Percentiles rank a stretch among this genome's conserved stretches.
Evolutionary conservation across 2,888 invertebrate species (phyloP).

Genomic region (Heteromurus nitidus): DNA sequence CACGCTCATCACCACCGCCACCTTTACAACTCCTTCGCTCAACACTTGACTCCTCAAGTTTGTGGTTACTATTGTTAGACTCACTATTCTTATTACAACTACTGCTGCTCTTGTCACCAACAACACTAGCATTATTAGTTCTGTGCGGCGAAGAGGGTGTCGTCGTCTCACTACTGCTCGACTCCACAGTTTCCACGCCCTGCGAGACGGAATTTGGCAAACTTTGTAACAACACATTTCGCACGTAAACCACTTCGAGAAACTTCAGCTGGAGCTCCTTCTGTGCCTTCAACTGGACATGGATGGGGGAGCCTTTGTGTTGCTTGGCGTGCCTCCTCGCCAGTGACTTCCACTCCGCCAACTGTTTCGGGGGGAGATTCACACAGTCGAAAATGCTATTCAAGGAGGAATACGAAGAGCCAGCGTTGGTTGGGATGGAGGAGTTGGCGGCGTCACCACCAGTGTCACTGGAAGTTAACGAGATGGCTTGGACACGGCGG

Average conservation of each 20-base stretch:
- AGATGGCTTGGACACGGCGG: too few relatives aligned
- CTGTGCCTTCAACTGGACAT: constrained; percentile 18
- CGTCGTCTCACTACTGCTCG: background rate
- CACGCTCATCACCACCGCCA: background rate
- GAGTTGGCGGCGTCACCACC: too few relatives aligned
- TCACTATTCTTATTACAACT: constrained; percentile 28
- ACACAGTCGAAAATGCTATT: background rate
- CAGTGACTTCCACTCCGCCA: constrained; percentile 9
- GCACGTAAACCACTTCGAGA: constrained; percentile 28
- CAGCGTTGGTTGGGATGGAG: too few relatives aligned
- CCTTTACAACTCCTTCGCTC: background rate
- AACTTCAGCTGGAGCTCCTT: constrained; percentile 23
- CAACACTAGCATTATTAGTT: constrained; percentile 15
- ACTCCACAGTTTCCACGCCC: background rate
- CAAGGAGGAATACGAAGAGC: constrained; percentile 10
- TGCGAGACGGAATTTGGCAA: constrained; percentile 23
- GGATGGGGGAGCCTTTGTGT: background rate
- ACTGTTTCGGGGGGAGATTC: background rate
- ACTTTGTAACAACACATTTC: constrained; percentile 40
- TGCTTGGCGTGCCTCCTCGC: background rate
- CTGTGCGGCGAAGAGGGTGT: background rate
- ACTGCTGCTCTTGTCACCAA: background rate
- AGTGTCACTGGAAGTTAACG: background rate
- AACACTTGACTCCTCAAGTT: background rate
- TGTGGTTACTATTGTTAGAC: background rate